Conservation (phyloP, 2,113 vertebrate species). For the Aldabrachelys gigantea region DNA sequence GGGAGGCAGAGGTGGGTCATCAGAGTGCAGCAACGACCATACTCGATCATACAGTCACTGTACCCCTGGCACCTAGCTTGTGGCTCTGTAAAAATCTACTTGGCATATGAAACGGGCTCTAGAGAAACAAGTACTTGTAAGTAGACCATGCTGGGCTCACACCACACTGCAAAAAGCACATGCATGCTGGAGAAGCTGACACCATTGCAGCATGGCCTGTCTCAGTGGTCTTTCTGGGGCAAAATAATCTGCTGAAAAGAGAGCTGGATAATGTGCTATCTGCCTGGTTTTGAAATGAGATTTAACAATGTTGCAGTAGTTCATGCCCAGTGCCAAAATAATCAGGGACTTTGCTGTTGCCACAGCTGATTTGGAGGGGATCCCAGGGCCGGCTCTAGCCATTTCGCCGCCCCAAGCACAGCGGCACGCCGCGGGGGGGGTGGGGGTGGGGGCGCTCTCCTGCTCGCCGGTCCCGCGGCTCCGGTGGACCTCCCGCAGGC, state of each 20-base stretch:
- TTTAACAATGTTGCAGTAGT: neutral
- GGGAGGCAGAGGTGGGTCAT: neutral
- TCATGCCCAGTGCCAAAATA: neutral
- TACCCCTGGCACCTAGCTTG: accelerated
- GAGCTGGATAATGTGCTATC: neutral
- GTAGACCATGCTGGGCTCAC: neutral
- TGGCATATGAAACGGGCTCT: accelerated
- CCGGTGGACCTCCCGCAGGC: no score
- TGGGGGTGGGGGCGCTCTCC: no score
- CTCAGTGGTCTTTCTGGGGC: neutral
- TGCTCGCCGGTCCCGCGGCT: no score
- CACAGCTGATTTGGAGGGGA: neutral
- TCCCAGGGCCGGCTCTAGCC: neutral
- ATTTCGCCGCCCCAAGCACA: no score
- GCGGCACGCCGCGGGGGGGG: no score
- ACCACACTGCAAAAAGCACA: neutral
- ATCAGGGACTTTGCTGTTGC: neutral
- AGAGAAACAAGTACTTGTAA: neutral
- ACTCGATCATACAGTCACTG: neutral
- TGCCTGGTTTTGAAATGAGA: neutral
- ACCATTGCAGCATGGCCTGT: accelerated
- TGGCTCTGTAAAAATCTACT: neutral
- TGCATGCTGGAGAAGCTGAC: neutral
- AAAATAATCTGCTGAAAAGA: neutral
- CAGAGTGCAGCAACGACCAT: neutral